Evolutionary conservation across 2,113 vertebrate species (phyloP), one percentile per base, ranked within the genome.

Genomic region (Furnarius figulus): DNA sequence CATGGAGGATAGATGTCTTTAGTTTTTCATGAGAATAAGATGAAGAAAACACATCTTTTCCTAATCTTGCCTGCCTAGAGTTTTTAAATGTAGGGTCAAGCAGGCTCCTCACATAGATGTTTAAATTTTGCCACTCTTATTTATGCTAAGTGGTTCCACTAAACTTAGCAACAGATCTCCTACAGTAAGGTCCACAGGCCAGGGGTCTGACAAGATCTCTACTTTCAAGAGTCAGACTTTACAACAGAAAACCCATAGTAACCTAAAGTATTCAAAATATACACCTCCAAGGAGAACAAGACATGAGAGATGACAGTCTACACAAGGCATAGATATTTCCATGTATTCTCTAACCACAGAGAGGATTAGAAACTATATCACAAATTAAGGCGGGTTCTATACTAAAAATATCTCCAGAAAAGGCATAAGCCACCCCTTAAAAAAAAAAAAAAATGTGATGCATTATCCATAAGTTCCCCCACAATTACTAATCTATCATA

Each of bases 341-440:
- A 89, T 76, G 71, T 78, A 93, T 18, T 84, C 79, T 71, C 40
- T 87, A 95, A 90, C 86, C 80, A 92, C 89, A 85, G 58, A 50
- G 28, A 93, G 65, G 73, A 95, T 78, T 83, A 91, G 83, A 93
- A 93, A 90, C 61, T 78, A 77, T 46, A 81, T 63, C 75, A 89
- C 59, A 92, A 87, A 93, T 84, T 74, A 65, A 85, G 84, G 42
- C 76, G 87, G 52, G 93, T 89, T 59, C 42, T 67, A 8, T 44
- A 21, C 90, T 74, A 74, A 84, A 97, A 95, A 89, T 68, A 33
- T 42, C 80, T 90, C 56, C 68, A 95, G 86, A 91, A 95, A 93
- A 90, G 59, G 16, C 65, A 89, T 80, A 21, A 39, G 70, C 66
- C 55, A 88, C 46, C 39, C 52, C 28, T n/a, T 39, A 1, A 18